Evolutionary conservation across 2,113 vertebrate genomes (phyloP), one percentile per base, ranked within the genome.

Genomic region (Anhinga rufa): DNA sequence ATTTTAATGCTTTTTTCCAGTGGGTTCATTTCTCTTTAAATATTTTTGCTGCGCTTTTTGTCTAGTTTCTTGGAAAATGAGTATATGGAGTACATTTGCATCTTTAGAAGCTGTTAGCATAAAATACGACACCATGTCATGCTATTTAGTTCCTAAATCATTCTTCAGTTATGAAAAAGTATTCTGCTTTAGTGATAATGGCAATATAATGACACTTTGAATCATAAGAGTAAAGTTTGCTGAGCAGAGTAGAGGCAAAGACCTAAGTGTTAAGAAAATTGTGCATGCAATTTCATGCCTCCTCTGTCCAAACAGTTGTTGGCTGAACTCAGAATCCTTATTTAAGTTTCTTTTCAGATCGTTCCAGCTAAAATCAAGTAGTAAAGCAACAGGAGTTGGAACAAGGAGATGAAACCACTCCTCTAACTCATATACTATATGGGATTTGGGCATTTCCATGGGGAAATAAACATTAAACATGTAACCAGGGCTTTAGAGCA

Each of bases 1-100:
- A 38, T 95, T 93, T 95, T 97, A 98, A 97, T 85, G 86, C 54
- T 90, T 96, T 95, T 46, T 96, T 88, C 48, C 64, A 85, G 62
- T 92, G 78, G 52, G n/a, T 91, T 97, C 32, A 83, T 90, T 94
- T 92, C n/a, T 94, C 76, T 92, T 95, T 92, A 95, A 93, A 94
- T 86, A 93, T 93, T 92, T 96, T 93, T 95, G 18, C 91, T 65
- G 29, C 61, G 14, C 42, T 69, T 87, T 91, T 93, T 48, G 68
- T 66, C 48, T 75, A 17, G 62, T 94, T 97, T 62, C 87, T 77
- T 82, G 71, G 83, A 92, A 96, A 95, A 94, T 25, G 36, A 64
- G 31, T 57, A 12, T 14, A 29, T 21, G 46, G 49, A 74, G 25
- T 55, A 70, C 40, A 68, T 84, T 86, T 93, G 54, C 81, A 66